phyloP scores from a whole-genome alignment of 2,888 invertebrate species.

The Eupeodes luniger region DNA sequence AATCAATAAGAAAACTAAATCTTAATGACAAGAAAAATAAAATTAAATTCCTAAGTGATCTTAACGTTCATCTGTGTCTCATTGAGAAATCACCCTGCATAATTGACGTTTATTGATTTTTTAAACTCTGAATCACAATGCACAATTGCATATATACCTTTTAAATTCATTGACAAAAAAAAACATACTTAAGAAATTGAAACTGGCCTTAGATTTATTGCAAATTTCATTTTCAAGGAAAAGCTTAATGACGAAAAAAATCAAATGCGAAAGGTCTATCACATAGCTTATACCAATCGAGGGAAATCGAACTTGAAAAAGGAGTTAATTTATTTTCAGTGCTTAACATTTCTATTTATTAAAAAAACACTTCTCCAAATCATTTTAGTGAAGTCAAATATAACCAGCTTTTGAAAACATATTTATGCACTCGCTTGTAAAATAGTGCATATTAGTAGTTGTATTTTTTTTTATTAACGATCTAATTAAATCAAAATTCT shows the following conservation, averaged over 20 bases:
- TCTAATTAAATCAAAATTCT: slow-evolving; percentile 12
- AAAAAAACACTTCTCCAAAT: too few species aligned
- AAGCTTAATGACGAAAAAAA: background rate
- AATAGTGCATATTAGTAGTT: background rate
- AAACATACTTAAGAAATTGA: background rate
- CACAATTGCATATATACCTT: background rate
- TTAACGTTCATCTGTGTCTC: background rate
- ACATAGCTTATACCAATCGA: too few species aligned
- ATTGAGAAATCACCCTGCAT: slow-evolving; percentile 7
- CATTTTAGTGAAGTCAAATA: too few species aligned
- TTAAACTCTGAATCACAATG: slow-evolving; percentile 15
- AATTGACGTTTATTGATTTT: slow-evolving; percentile 19
- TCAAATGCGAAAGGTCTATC: too few species aligned
- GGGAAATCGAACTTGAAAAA: too few species aligned
- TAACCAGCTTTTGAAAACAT: background rate
- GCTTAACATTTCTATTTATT: too few species aligned
- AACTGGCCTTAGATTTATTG: background rate
- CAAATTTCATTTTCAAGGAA: background rate
- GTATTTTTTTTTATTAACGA: background rate
- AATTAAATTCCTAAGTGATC: slow-evolving; percentile 2
- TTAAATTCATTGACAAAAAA: background rate
- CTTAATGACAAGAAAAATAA: slow-evolving; percentile 21
- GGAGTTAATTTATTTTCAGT: too few species aligned
- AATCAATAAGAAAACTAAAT: slow-evolving; percentile 3
- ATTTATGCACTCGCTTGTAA: slow-evolving; percentile 1